Conservation (phyloP, 2,888 invertebrate species). For the Agrypnus murinus region DNA sequence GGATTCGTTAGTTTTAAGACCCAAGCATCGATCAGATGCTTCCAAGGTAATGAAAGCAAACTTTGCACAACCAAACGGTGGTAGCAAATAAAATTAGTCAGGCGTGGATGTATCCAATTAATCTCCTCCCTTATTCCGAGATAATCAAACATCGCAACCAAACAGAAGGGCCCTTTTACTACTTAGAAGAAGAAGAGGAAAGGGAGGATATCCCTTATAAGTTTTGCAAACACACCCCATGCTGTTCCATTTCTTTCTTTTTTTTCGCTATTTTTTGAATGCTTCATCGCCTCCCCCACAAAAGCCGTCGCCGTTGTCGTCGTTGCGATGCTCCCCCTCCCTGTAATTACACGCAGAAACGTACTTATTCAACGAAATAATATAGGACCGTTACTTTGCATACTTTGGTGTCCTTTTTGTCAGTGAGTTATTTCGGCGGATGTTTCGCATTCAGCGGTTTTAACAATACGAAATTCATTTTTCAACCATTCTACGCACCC, state of each 20-base stretch:
- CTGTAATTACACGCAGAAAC: conserved; percentile 29
- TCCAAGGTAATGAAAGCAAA: conserved; percentile 35
- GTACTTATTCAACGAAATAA: conserved; percentile 34
- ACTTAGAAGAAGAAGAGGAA: neutral
- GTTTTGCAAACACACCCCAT: conserved; percentile 28
- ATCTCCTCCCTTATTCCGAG: conserved; percentile 44
- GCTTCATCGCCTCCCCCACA: neutral
- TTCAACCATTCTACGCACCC: conserved; percentile 28
- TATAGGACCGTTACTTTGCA: conserved; percentile 28
- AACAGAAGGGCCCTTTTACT: conserved; percentile 38
- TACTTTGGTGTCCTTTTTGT: conserved; percentile 34
- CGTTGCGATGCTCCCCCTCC: conserved; percentile 7
- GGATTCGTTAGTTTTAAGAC: conserved; percentile 14
- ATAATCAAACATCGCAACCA: conserved; percentile 44
- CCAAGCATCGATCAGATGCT: neutral
- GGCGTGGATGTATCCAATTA: conserved; percentile 46
- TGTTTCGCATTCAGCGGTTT: conserved; percentile 39
- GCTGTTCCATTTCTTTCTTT: conserved; percentile 16
- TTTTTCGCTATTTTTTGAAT: conserved; percentile 32
- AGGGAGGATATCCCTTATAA: conserved; percentile 25
- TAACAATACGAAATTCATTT: conserved; percentile 39
- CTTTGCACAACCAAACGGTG: conserved; percentile 30
- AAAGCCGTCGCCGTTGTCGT: neutral
- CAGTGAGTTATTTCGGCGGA: conserved; percentile 43
- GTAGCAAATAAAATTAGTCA: conserved; percentile 42